phyloP scores from a whole-genome alignment of 2,797 vertebrate genomes.

The Crax fasciolata region DNA sequence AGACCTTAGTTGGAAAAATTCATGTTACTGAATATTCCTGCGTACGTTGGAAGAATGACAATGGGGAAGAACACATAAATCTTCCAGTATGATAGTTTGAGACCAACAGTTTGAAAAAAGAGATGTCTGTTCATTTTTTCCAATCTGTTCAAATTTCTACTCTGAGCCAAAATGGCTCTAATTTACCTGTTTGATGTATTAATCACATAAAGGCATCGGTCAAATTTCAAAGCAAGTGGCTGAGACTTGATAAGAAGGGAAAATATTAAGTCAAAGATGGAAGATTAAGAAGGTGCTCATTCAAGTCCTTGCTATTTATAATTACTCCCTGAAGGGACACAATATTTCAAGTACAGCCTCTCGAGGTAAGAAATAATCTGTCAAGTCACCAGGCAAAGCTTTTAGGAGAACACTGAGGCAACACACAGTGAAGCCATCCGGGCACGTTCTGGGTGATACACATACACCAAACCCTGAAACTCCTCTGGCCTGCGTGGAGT shows the following conservation, averaged over 20 bases:
- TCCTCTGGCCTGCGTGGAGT: neutral
- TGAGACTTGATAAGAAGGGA: constrained; percentile 67
- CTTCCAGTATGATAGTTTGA: neutral
- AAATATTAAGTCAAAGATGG: constrained; percentile 76
- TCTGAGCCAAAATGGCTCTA: constrained; percentile 59
- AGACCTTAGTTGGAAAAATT: neutral
- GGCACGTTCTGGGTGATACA: accelerated
- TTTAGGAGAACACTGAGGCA: constrained; percentile 31
- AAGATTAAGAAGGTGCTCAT: constrained; percentile 76
- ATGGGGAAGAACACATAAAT: constrained; percentile 20
- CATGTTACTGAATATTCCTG: neutral
- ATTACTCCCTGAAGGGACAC: constrained; percentile 77
- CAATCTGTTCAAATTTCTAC: constrained; percentile 35
- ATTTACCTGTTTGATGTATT: constrained; percentile 77
- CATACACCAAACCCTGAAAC: neutral
- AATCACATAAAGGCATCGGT: constrained; percentile 70
- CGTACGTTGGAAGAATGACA: constrained; percentile 27
- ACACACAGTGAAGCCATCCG: neutral
- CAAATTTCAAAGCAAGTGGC: constrained; percentile 73
- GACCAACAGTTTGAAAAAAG: constrained; percentile 32
- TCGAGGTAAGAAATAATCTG: constrained; percentile 74
- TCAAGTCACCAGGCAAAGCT: constrained; percentile 68
- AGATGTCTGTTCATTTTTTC: constrained; percentile 39
- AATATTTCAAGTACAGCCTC: constrained; percentile 75
- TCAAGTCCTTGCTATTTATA: constrained; percentile 73